These are phyloP conservation scores for Peromyscus attwateri DNA, from an alignment of 2,797 vertebrate species.

Conservation along the genomic window DNA sequence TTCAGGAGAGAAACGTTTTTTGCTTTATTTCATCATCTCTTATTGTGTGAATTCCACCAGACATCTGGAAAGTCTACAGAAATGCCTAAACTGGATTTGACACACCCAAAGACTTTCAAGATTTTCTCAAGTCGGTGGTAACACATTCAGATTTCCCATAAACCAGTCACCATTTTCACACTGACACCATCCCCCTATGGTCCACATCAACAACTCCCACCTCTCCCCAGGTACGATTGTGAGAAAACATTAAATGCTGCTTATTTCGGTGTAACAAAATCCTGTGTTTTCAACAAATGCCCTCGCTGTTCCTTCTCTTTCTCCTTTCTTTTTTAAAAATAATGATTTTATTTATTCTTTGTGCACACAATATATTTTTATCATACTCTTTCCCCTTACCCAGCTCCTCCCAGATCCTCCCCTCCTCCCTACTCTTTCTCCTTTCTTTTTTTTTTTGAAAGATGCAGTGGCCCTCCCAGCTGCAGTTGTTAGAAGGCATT, in stretches of 20 bases:
- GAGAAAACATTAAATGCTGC: constrained; percentile 84
- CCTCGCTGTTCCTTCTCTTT: neutral
- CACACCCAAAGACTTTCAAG: constrained; percentile 58
- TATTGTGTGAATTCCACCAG: neutral
- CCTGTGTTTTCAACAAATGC: constrained; percentile 82
- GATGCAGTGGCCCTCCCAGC: constrained; percentile 76
- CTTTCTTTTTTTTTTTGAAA: neutral
- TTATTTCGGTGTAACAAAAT: constrained; percentile 30
- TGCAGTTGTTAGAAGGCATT: constrained; percentile 86
- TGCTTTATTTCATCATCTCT: neutral
- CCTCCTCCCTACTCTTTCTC: neutral
- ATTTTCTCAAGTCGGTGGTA: constrained; percentile 2
- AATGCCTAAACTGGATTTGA: constrained; percentile 58
- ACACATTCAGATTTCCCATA: constrained; percentile 49
- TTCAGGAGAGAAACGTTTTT: neutral
- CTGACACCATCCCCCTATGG: constrained; percentile 25
- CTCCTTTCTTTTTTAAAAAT: neutral
- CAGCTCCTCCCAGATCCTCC: neutral
- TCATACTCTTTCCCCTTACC: too few species aligned
- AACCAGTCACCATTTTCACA: constrained; percentile 51
- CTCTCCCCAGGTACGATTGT: constrained; percentile 76
- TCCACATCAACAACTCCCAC: constrained; percentile 2
- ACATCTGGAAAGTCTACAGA: constrained; percentile 23
- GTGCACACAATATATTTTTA: neutral
- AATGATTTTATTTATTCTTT: too few species aligned